phyloP scores from a whole-genome alignment of 2,888 invertebrate genomes.

The Amphipyra tragopoginis region DNA sequence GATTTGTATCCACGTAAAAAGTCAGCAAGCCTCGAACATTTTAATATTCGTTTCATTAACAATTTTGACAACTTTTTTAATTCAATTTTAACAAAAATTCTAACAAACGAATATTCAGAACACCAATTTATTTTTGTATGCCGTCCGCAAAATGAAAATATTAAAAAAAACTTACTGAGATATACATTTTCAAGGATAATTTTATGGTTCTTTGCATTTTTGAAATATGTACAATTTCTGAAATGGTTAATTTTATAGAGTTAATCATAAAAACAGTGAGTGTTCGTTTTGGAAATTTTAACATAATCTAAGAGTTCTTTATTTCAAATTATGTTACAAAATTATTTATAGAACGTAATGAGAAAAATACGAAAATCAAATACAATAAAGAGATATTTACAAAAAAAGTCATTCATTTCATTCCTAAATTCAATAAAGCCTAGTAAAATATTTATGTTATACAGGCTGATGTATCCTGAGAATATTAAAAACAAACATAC shows the following conservation, averaged over 20 bases:
- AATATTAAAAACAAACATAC: constrained; percentile 11
- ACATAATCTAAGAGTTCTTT: not conserved
- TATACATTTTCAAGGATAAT: not conserved
- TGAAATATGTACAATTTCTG: not conserved
- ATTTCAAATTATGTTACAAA: not conserved
- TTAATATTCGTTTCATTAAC: constrained; percentile 11
- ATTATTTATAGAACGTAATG: not conserved
- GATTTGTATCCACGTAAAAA: constrained; percentile 6
- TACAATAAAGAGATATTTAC: not conserved
- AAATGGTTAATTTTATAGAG: not conserved
- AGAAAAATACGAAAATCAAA: not conserved
- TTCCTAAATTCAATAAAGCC: not conserved
- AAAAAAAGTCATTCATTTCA: not conserved
- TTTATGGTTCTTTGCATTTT: constrained; percentile 1
- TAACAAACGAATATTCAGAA: constrained; percentile 16
- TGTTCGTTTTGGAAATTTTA: not conserved
- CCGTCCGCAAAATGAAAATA: constrained; percentile 13
- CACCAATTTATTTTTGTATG: constrained; percentile 23
- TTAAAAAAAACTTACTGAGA: constrained; percentile 8
- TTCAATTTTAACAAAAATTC: constrained; percentile 12
- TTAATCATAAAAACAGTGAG: not conserved
- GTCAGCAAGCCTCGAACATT: not conserved
- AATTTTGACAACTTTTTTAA: constrained; percentile 7
- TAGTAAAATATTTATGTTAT: not conserved
- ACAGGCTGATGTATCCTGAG: not conserved